Evolutionary conservation across 2,113 vertebrate species (phyloP), one percentile per base, ranked within the genome.

Genomic region (Microcebus jonahi): DNA sequence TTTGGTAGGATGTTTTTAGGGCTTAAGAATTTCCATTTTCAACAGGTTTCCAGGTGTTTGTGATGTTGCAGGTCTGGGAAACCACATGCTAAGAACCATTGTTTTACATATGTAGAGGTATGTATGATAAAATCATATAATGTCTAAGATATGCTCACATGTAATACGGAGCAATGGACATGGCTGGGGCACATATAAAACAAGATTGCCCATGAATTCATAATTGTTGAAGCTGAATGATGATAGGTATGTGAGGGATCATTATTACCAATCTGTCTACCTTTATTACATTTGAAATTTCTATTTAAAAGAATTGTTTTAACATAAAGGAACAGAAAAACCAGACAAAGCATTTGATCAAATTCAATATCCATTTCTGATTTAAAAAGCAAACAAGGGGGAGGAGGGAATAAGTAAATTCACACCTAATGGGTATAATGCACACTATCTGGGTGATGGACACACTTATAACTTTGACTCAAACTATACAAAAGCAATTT

Each of bases 261-360:
- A 10, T 63, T 87, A 59, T 23, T 91, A 80, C 9, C 95, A 9
- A 88, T 88, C 34, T 94, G 12, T 36, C 34, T 87, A 80, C 25
- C 70, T 63, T 70, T 92, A n/a, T 77, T 88, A 90, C 23, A 18
- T 83, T 95, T 77, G 61, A 87, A 92, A 67, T 86, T 88, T 75
- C 65, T 77, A 75, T 36, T 75, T 94, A 27, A 55, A 75, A 89
- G 85, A 17, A 15, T 57, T 21, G 18, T 61, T 75, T 96, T 79
- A 59, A 83, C 34, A 67, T 25, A 84, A 63, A 13, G 20, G 15
- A 73, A 82, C 31, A 90, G 20, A 89, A 75, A 77, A 55, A 55
- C 17, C 45, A 79, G 23, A 87, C 45, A 79, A 88, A 88, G 25
- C 6, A 57, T 81, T 91, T 88, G 13, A 82, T 31, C 59, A 61